These are phyloP conservation scores for Dascyllus trimaculatus DNA, from an alignment of 2,113 vertebrate species.

Conservation along the genomic window DNA sequence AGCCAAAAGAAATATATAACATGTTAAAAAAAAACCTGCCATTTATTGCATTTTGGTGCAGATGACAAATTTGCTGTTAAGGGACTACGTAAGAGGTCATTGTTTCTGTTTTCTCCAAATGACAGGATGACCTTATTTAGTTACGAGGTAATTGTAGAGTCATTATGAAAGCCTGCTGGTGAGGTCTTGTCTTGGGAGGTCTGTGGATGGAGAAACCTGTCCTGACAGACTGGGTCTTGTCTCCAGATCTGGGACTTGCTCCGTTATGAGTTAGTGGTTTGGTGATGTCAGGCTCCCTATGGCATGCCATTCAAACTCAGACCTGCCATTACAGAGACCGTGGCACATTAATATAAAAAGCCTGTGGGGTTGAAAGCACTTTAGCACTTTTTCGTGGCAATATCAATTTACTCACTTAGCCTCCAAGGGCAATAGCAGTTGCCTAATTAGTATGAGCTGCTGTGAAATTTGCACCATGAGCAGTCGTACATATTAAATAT, in stretches of 20 bases:
- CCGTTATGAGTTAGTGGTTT: constrained; percentile 60
- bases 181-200: constrained; percentile 73
- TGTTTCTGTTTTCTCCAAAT: constrained; percentile 52
- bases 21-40: constrained; percentile 18
- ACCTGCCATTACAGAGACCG: constrained; percentile 30
- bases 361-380: constrained; percentile 22
- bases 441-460: constrained; percentile 7
- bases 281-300: constrained; percentile 41
- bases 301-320: constrained; percentile 37
- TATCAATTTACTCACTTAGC: constrained; percentile 39
- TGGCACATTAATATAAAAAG: constrained; percentile 39
- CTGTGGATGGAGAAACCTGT: constrained; percentile 53
- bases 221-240: constrained; percentile 46
- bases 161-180: constrained; percentile 55
- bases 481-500: constrained; percentile 18
- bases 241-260: constrained; percentile 46
- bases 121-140: constrained; percentile 63
- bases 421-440: constrained; percentile 33
- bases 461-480: constrained; percentile 3
- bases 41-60: constrained; percentile 1
- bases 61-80: constrained; percentile 28
- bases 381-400: constrained; percentile 28
- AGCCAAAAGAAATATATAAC: constrained; percentile 14
- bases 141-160: constrained; percentile 62
- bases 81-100: constrained; percentile 8